Conservation (phyloP, 37 sponge, comb jelly and placozoan species). For the Aphrocallistes beatrix region DNA sequence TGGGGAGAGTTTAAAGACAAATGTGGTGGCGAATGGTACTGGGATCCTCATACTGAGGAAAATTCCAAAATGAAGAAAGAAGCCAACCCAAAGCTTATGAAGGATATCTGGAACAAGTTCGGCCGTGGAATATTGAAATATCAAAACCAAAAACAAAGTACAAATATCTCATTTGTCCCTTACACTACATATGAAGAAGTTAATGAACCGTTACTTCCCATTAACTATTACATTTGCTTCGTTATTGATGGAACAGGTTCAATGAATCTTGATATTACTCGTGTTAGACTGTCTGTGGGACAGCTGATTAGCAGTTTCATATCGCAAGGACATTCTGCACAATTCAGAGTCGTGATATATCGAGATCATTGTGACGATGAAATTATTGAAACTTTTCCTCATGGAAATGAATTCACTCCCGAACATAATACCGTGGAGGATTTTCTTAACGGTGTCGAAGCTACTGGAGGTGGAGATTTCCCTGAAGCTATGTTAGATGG, state of each 20-base stretch:
- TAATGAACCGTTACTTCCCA: background rate
- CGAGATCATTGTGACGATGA: conserved; percentile 13
- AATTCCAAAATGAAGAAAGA: background rate
- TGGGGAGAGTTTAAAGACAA: background rate
- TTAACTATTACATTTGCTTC: background rate
- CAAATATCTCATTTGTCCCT: background rate
- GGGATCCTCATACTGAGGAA: background rate
- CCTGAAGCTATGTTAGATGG: background rate
- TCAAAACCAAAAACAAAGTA: background rate
- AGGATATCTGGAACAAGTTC: background rate
- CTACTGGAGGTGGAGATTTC: background rate
- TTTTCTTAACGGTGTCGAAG: background rate
- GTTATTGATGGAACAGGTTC: background rate
- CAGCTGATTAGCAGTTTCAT: background rate
- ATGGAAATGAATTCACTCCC: background rate
- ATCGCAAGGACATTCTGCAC: background rate
- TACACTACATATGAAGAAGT: background rate
- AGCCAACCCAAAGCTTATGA: background rate
- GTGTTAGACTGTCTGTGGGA: background rate
- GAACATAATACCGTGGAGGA: background rate
- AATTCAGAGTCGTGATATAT: background rate
- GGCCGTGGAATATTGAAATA: background rate
- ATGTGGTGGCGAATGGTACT: background rate
- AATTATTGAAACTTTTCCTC: background rate
- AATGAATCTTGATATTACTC: background rate